Conservation (phyloP, 2,888 invertebrate species). For the Boloria selene region DNA sequence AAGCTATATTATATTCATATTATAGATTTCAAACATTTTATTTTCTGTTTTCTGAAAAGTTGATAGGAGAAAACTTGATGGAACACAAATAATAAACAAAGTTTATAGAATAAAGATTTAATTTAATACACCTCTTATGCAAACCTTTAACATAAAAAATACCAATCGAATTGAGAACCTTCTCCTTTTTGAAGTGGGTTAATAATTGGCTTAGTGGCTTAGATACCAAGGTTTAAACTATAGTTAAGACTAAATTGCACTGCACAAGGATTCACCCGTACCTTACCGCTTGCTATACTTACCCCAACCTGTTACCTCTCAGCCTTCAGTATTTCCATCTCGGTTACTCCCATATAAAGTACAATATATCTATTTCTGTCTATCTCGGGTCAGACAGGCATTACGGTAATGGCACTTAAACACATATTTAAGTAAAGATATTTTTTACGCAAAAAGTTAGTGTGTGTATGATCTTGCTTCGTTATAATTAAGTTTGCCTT, state of each 20-base stretch:
- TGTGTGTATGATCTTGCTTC: slow-evolving; percentile 50
- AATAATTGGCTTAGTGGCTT: too few species aligned
- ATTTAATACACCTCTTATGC: too few species aligned
- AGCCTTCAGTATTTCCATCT: slow-evolving; percentile 62
- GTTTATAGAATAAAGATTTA: too few species aligned
- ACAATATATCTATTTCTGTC: slow-evolving; percentile 53
- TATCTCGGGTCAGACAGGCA: slow-evolving; percentile 74
- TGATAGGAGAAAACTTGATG: too few species aligned
- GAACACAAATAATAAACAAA: too few species aligned
- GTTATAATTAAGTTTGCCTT: slow-evolving; percentile 38
- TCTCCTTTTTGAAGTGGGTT: too few species aligned
- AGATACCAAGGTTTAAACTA: slow-evolving; percentile 43
- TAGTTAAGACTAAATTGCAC: slow-evolving; percentile 50
- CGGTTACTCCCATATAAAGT: slow-evolving; percentile 46
- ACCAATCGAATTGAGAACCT: too few species aligned
- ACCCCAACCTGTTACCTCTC: slow-evolving; percentile 79
- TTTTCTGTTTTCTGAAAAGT: too few species aligned
- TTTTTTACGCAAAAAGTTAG: slow-evolving; percentile 71
- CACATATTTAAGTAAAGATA: slow-evolving; percentile 80
- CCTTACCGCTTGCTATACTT: slow-evolving; percentile 75
- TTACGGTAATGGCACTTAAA: slow-evolving; percentile 81
- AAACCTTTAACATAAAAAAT: too few species aligned
- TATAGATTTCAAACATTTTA: too few species aligned
- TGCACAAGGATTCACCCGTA: slow-evolving; percentile 65
- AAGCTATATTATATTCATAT: too few species aligned